phyloP scores from a whole-genome alignment of 2,797 vertebrate genomes.

The Sus cebifrons region DNA sequence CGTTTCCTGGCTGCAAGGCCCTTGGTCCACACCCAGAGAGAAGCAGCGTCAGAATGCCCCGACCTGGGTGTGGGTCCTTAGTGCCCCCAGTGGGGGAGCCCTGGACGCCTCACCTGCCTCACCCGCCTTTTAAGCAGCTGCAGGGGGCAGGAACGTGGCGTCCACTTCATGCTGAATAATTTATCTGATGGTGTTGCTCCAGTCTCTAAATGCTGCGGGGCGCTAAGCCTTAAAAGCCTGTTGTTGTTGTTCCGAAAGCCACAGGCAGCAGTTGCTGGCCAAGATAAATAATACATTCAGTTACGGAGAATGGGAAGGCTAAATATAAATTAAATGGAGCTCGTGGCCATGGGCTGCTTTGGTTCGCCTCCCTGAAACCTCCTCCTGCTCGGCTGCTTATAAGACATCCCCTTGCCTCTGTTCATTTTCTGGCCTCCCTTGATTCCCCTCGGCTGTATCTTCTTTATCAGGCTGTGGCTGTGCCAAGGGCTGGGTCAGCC shows the following conservation, averaged over 20 bases:
- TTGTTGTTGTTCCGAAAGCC: conserved; percentile 73
- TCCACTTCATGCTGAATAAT: conserved; percentile 72
- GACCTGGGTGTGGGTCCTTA: fast-evolving
- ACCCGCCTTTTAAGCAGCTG: neutral
- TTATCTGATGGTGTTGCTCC: conserved; percentile 61
- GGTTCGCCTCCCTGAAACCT: neutral
- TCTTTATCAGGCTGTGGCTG: conserved; percentile 15
- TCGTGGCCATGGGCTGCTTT: neutral
- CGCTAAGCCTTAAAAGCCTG: conserved; percentile 73
- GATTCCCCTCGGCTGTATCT: neutral
- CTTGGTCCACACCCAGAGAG: fast-evolving
- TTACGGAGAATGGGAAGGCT: conserved; percentile 68
- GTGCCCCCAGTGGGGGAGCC: fast-evolving
- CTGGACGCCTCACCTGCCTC: fast-evolving
- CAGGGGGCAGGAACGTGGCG: neutral
- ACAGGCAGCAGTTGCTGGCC: conserved; percentile 43
- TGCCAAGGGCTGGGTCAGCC: conserved; percentile 77
- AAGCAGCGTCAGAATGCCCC: fast-evolving
- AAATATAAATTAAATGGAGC: conserved; percentile 78
- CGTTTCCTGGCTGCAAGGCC: no score
- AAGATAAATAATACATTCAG: conserved; percentile 80
- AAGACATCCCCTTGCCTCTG: neutral
- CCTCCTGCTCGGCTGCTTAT: neutral
- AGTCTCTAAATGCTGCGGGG: conserved; percentile 55
- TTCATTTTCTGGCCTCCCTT: neutral